phyloP scores from a whole-genome alignment of 2,113 vertebrate species.

The Thamnophis sirtalis region DNA sequence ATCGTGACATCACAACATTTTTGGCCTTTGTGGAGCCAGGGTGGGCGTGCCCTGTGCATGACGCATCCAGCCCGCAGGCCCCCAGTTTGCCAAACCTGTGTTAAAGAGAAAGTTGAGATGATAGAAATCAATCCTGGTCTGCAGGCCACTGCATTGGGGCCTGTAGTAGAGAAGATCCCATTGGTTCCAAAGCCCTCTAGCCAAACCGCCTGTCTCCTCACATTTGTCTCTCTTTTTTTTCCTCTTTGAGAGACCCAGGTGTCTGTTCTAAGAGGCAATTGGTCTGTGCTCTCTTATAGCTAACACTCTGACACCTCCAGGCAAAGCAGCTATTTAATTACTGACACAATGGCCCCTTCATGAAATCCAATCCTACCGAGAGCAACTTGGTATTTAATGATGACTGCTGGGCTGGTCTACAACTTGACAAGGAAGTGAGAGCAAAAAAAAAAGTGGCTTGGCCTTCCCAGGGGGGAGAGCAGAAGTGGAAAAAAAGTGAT shows the following conservation, averaged over 20 bases:
- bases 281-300: slow-evolving; percentile 17
- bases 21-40: no score
- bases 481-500: neutral
- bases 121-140: neutral
- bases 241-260: neutral
- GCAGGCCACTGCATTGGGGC: neutral
- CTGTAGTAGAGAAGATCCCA: neutral
- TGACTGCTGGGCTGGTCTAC: slow-evolving; percentile 48
- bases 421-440: slow-evolving; percentile 32
- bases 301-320: slow-evolving; percentile 25
- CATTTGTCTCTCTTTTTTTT: neutral
- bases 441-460: neutral
- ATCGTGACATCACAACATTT: no score
- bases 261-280: neutral
- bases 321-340: slow-evolving; percentile 56
- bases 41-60: no score
- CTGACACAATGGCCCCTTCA: slow-evolving; percentile 54
- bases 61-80: no score
- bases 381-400: slow-evolving; percentile 58
- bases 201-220: neutral
- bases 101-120: neutral
- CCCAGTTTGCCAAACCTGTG: no score
- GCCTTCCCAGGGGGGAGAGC: neutral
- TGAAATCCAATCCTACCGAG: slow-evolving; percentile 50
- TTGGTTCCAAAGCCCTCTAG: neutral